phyloP scores from a whole-genome alignment of 92 coral and sea anemone genomes.

The Actinernus sp. region DNA sequence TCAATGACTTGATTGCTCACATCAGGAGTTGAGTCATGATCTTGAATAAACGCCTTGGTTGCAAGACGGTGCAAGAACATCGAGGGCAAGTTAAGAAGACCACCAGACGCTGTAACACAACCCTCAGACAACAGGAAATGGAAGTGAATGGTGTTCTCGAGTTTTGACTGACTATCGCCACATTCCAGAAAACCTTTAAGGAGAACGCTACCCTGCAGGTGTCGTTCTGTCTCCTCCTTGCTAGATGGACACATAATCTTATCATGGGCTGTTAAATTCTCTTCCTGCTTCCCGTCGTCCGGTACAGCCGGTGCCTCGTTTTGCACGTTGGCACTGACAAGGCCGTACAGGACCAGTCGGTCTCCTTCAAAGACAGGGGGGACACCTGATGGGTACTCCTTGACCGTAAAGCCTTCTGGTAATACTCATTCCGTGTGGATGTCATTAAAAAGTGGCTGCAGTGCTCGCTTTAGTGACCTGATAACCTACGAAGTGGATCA shows the following conservation, averaged over 20 bases:
- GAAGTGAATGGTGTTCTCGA: constrained; percentile 49
- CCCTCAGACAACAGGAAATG: too few relatives aligned
- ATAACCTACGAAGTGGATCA: too few relatives aligned
- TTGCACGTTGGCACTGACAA: too few relatives aligned
- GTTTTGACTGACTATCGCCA: neutral
- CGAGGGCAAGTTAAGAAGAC: constrained; percentile 12
- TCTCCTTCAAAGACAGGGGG: constrained; percentile 74
- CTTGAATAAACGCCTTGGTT: constrained; percentile 61
- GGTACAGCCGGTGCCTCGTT: too few relatives aligned
- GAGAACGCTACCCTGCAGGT: constrained; percentile 33
- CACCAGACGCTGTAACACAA: constrained; percentile 35
- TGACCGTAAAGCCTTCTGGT: constrained; percentile 55
- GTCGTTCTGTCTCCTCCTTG: constrained; percentile 33
- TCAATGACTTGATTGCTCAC: constrained; percentile 19
- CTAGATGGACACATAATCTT: too few relatives aligned
- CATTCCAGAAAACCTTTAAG: too few relatives aligned
- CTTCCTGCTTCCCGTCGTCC: neutral
- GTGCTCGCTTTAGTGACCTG: too few relatives aligned
- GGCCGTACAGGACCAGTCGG: constrained; percentile 42
- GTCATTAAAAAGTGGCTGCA: constrained; percentile 79
- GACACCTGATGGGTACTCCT: constrained; percentile 50
- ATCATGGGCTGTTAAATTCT: too few relatives aligned
- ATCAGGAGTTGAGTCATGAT: constrained; percentile 32
- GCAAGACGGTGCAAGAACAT: constrained; percentile 62
- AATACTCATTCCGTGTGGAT: constrained; percentile 59